phyloP scores from a whole-genome alignment of 2,797 vertebrate species.

The Enteromius paludinosus region DNA sequence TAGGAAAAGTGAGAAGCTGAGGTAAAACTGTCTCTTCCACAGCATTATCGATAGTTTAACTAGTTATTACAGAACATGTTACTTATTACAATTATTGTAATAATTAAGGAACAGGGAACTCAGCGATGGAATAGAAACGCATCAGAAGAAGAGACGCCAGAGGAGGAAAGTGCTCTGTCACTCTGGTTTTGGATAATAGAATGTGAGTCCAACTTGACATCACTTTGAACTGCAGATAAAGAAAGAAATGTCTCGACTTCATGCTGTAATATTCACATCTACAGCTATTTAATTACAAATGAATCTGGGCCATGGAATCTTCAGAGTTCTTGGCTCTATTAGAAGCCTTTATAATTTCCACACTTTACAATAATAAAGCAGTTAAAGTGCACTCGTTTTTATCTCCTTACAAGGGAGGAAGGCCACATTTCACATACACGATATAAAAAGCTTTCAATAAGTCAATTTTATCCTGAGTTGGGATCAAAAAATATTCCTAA shows the following conservation, averaged over 20 bases:
- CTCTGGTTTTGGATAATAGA: slow-evolving; percentile 55
- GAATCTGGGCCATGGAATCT: slow-evolving; percentile 22
- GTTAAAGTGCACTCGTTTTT: slow-evolving; percentile 15
- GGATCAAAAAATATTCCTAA: neutral
- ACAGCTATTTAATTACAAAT: slow-evolving; percentile 45
- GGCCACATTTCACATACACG: neutral
- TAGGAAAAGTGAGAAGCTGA: neutral
- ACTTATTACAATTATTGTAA: slow-evolving; percentile 66
- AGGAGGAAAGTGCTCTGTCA: slow-evolving; percentile 59
- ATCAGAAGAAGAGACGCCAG: slow-evolving; percentile 47
- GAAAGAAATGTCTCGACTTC: slow-evolving; percentile 51
- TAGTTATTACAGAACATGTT: slow-evolving; percentile 42
- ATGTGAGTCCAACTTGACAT: slow-evolving; percentile 64
- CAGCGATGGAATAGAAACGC: slow-evolving; percentile 62
- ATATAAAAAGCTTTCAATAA: neutral
- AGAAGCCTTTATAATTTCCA: slow-evolving; percentile 6
- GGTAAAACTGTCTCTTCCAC: neutral
- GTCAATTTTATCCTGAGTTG: neutral
- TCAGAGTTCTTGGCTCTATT: neutral
- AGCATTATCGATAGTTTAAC: slow-evolving; percentile 12
- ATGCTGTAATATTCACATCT: slow-evolving; percentile 37
- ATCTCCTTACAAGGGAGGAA: neutral
- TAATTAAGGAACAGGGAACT: slow-evolving; percentile 58
- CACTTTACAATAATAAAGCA: neutral
- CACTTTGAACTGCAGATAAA: slow-evolving; percentile 64